Base-by-base conservation (phyloP, 2,113 vertebrate species). In the Arothron firmamentum region DNA sequence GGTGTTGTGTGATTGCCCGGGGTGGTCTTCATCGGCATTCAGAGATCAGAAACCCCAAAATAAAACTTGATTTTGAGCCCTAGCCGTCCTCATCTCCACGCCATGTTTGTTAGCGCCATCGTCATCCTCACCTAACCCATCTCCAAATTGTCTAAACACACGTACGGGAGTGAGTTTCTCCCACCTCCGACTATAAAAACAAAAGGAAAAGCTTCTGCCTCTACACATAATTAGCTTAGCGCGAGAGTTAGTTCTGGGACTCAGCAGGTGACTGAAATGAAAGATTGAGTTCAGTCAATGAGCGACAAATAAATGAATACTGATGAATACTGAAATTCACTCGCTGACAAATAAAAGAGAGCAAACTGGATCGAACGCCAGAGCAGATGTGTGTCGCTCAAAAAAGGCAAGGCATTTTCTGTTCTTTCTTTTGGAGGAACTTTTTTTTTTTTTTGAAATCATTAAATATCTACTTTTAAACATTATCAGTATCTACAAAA, bases 401-500 rank as follows among this genome's bases (percentile, higher is more conserved):
- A 83, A 49, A 92, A 95, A 94, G 92, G 90, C 93, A 95, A 96
- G 92, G 93, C 93, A 92, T 94, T 90, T 91, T 92, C 92, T 91
- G 87, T 93, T 90, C 91, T 88, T 60, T 86, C 66, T n/a, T 21
- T 16, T 47, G 56, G 74, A 87, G 80, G 77, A 69, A 84, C 73
- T 18, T 34, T 23, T n/a, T 47, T 46, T 46, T 66, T 31, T 51
- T 54, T 61, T 67, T 72, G 47, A 67, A 62, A 76, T 90, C 87
- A 77, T 93, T 92, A 90, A 92, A 93, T 93, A 93, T 92, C 93
- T 92, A 93, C 87, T 80, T 79, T 87, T 25, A 82, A 90, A 90
- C 91, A 91, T 92, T 71, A 92, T 90, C 85, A 79, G 70, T 93
- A 96, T 94, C 93, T 95, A 96, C 94, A 97, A 92, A 94, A 94